phyloP scores from a whole-genome alignment of 2,888 invertebrate genomes.

The Lomographa bimaculata region DNA sequence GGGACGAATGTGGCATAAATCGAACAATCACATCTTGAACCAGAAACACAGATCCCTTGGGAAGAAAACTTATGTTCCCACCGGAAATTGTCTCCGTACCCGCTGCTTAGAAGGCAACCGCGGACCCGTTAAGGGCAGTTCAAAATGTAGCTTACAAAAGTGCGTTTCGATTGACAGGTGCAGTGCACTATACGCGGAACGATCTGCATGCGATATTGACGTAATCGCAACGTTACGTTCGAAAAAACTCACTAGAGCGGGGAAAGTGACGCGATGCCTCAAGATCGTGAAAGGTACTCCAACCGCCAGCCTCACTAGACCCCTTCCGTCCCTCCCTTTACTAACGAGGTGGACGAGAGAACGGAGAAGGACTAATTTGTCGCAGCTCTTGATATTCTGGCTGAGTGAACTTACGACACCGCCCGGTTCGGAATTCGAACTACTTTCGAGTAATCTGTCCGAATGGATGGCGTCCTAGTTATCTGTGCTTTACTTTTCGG shows the following conservation, averaged over 20 bases:
- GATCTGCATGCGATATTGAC: constrained; percentile 76
- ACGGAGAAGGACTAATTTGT: constrained; percentile 51
- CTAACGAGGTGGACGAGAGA: constrained; percentile 29
- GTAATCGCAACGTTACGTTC: constrained; percentile 77
- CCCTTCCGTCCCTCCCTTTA: constrained; percentile 48
- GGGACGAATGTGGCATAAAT: too few species aligned
- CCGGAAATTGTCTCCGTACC: too few species aligned
- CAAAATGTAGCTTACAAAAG: too few species aligned
- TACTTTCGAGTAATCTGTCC: constrained; percentile 80
- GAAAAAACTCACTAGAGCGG: constrained; percentile 78
- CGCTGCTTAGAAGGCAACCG: too few species aligned
- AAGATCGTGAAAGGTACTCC: constrained; percentile 81
- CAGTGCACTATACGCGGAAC: constrained; percentile 65
- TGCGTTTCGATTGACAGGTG: constrained; percentile 61
- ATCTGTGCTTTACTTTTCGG: constrained; percentile 26
- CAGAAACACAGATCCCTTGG: too few species aligned
- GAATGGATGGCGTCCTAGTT: constrained; percentile 69
- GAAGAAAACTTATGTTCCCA: too few species aligned
- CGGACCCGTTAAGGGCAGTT: too few species aligned
- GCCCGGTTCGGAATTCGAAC: constrained; percentile 73
- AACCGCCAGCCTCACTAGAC: constrained; percentile 57
- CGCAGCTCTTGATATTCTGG: constrained; percentile 56
- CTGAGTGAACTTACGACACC: constrained; percentile 71
- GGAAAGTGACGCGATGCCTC: constrained; percentile 78
- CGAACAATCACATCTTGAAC: too few species aligned